Percentiles rank a stretch among this genome's conserved stretches.
Conservation (phyloP, 2,888 invertebrate genomes). For the Conistra vaccinii region DNA sequence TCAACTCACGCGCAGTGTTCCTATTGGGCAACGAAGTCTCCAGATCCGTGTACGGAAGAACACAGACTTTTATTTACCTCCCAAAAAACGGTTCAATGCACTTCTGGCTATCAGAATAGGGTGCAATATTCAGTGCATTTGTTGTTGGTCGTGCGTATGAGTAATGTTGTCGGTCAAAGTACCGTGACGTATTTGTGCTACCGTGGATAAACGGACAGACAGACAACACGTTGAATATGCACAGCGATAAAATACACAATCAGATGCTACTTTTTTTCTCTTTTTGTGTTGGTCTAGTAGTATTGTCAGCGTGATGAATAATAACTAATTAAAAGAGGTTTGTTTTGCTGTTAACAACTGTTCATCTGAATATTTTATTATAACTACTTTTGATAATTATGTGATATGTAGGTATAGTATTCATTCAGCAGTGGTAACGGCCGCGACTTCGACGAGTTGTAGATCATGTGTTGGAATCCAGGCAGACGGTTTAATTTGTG, state of each 20-base stretch:
- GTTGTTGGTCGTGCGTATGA: constrained; percentile 37
- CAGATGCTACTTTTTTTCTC: constrained; percentile 61
- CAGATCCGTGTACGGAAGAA: constrained; percentile 76
- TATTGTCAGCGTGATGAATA: constrained; percentile 58
- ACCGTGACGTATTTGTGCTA: constrained; percentile 85
- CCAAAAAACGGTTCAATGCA: constrained; percentile 12
- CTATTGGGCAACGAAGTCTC: constrained; percentile 82
- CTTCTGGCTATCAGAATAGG: constrained; percentile 19
- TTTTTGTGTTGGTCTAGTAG: constrained; percentile 54
- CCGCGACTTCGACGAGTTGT: too few species aligned
- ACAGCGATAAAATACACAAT: constrained; percentile 80
- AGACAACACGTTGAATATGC: constrained; percentile 79
- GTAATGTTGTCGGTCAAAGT: constrained; percentile 68
- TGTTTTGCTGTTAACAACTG: constrained; percentile 13
- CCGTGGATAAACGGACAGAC: constrained; percentile 87
- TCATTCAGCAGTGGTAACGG: too few species aligned
- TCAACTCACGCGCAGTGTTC: constrained; percentile 84
- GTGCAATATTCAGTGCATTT: constrained; percentile 45
- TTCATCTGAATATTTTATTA: neutral
- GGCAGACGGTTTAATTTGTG: too few species aligned
- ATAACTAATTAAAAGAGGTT: constrained; percentile 50
- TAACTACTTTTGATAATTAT: too few species aligned
- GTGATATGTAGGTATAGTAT: too few species aligned
- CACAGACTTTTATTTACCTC: constrained; percentile 55
- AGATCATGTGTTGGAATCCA: too few species aligned